These are phyloP conservation scores for Kryptolebias ocellatus DNA, from an alignment of 2,797 vertebrate genomes.

Conservation along the genomic window DNA sequence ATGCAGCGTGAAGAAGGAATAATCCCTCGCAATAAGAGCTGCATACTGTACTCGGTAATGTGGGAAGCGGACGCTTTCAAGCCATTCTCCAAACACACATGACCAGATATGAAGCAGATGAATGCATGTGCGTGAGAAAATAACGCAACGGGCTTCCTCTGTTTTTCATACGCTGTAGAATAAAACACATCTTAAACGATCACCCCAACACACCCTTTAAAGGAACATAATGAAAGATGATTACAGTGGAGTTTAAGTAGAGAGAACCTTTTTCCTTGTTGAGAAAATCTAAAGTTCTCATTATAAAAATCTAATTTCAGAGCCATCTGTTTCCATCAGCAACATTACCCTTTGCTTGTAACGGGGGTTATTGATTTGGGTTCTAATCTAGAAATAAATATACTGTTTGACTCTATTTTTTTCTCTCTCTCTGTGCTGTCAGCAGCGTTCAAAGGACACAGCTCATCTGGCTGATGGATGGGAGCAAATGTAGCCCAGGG, in stretches of 20 bases:
- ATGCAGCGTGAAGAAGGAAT: slow-evolving; percentile 38
- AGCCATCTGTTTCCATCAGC: slow-evolving; percentile 70
- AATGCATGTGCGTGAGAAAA: slow-evolving; percentile 10
- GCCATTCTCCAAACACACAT: slow-evolving; percentile 26
- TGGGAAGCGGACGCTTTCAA: slow-evolving; percentile 38
- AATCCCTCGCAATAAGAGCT: slow-evolving; percentile 39
- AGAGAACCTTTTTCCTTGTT: slow-evolving; percentile 28
- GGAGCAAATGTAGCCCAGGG: slow-evolving; percentile 71
- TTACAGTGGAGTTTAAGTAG: slow-evolving; percentile 35
- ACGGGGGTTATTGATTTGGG: slow-evolving; percentile 77
- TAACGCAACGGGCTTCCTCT: slow-evolving; percentile 25
- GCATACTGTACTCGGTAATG: slow-evolving; percentile 28
- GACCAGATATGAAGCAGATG: slow-evolving; percentile 28
- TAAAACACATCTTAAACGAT: slow-evolving; percentile 22
- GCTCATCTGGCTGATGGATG: slow-evolving; percentile 78
- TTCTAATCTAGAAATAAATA: slow-evolving; percentile 82
- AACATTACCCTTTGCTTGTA: slow-evolving; percentile 58
- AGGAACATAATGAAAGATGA: slow-evolving; percentile 41
- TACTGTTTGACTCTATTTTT: slow-evolving; percentile 69
- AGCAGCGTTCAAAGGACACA: slow-evolving; percentile 81
- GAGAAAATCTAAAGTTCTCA: slow-evolving; percentile 65
- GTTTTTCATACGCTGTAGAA: slow-evolving; percentile 19
- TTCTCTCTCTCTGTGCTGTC: slow-evolving; percentile 53
- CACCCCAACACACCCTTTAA: slow-evolving; percentile 19
- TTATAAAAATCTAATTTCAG: slow-evolving; percentile 76